Base-by-base conservation (phyloP, 2,888 invertebrate species). In the Caenorhabditis sp. region DNA sequence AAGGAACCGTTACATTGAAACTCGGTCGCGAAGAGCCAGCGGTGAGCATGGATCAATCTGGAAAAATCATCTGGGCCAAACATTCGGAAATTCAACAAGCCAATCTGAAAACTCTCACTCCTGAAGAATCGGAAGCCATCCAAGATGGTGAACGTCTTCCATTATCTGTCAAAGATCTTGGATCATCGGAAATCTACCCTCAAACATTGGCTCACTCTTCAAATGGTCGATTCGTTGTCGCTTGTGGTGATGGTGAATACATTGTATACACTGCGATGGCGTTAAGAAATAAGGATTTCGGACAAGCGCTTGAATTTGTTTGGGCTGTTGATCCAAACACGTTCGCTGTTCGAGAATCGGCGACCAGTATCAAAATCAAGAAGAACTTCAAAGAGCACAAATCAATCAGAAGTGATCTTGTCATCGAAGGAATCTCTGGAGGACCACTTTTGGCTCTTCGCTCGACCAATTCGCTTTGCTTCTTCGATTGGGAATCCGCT, bases 231-330 rank as follows among this genome's bases (percentile, higher is more conserved):
- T 82, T 81, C 59, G 92, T 94, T 4, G 97, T 97, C 0, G 97
- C 97, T 1, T 99, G 99, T 88, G 99, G 99, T 1, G 99, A 99
- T 89, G 99, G 99, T 17, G 99, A 99, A 89, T 99, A 97, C 89
- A 99, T 99, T 59, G 97, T 99, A 84, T 99, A 99, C 90, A 99
- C 99, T 0, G 95, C 99, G 0, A 97, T 99, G 96, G 97, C 97
- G 0, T 90, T 99, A 76, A 91, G 99, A 63, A 99, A 99, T 89
- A 99, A 99, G 89, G 96, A 96, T 1, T 99, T 97, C 88, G 99
- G 99, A 0, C 76, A 78, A 50, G 81, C 79, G 0, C 94, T 96
- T 85, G 99, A 99, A 90, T 99, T 99, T 88, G 97, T 97, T 0
- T 99, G 99, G 99, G 95, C 95, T 0, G 91, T 93, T 59, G 99